phyloP scores from a whole-genome alignment of 2,113 vertebrate genomes.

The Promerops cafer region DNA sequence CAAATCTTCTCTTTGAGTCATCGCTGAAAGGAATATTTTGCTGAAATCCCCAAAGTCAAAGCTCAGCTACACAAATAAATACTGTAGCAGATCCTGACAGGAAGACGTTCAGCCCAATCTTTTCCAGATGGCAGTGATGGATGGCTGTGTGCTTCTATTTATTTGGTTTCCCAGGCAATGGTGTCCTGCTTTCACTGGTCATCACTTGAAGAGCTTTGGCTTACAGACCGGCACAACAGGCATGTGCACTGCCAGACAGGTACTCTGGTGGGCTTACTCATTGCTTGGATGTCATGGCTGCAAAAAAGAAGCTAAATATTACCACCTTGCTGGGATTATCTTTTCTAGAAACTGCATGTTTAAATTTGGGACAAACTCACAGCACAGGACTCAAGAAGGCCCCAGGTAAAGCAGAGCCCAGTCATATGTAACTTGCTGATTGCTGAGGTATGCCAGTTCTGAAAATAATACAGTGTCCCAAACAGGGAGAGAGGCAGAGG shows the following conservation, averaged over 20 bases:
- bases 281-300: background rate
- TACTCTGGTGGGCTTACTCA: constrained; percentile 42
- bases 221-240: background rate
- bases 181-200: constrained; percentile 68
- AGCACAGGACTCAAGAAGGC: background rate
- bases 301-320: background rate
- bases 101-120: constrained; percentile 81
- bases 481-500: background rate
- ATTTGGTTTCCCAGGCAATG: constrained; percentile 82
- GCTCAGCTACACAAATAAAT: constrained; percentile 90
- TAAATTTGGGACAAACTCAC: background rate
- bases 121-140: constrained; percentile 94
- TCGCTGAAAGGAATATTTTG: constrained; percentile 68
- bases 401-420: background rate
- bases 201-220: constrained; percentile 66
- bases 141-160: constrained; percentile 86
- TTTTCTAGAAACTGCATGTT: background rate
- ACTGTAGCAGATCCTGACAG: constrained; percentile 76
- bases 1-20: constrained; percentile 68
- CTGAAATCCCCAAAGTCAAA: constrained; percentile 66
- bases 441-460: background rate
- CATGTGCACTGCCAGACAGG: constrained; percentile 6
- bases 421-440: background rate
- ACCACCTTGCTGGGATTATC: background rate
- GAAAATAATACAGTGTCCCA: background rate